A percentile compares a stretch with the other conserved stretches of the same genome.
These are phyloP conservation scores for Melanotaenia pygmaea DNA, from an alignment of 2,797 vertebrate genomes.

Conservation along the genomic window DNA sequence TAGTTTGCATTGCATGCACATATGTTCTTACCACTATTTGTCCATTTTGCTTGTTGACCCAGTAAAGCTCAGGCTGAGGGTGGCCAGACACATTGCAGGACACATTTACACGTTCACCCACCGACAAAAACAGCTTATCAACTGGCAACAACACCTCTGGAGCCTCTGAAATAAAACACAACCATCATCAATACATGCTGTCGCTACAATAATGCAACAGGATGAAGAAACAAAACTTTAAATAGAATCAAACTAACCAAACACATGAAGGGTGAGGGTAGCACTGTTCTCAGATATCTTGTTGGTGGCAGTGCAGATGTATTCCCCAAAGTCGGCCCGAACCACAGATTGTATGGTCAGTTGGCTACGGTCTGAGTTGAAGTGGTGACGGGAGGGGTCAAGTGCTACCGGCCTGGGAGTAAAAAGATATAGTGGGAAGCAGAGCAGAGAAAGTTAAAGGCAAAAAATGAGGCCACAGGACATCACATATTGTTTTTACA, in stretches of 20 bases:
- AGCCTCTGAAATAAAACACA: constrained; percentile 65
- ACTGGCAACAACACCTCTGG: constrained; percentile 74
- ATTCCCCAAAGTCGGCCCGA: constrained; percentile 75
- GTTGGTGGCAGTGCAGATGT: constrained; percentile 78
- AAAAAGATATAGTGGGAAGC: background rate
- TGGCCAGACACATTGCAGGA: constrained; percentile 81
- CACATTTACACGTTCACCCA: constrained; percentile 66
- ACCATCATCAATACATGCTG: background rate
- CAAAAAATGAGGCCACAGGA: background rate
- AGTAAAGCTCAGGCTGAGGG: constrained; percentile 77
- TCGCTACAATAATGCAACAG: background rate
- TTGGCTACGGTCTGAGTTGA: constrained; percentile 82
- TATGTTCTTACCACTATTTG: constrained; percentile 51
- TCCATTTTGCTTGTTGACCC: constrained; percentile 78
- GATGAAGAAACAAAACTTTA: background rate
- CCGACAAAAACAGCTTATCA: constrained; percentile 32
- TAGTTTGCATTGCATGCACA: background rate
- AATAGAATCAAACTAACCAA: constrained; percentile 65
- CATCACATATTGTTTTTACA: background rate
- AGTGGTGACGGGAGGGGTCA: constrained; percentile 71
- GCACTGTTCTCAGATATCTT: constrained; percentile 73
- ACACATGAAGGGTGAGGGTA: constrained; percentile 73
- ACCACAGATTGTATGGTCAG: constrained; percentile 74
- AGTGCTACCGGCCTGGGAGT: constrained; percentile 60
- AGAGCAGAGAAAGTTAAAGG: background rate